Percentiles rank a stretch among this genome's conserved stretches.
Conservation (phyloP, 2,888 invertebrate species). For the Melanostoma scalare region DNA sequence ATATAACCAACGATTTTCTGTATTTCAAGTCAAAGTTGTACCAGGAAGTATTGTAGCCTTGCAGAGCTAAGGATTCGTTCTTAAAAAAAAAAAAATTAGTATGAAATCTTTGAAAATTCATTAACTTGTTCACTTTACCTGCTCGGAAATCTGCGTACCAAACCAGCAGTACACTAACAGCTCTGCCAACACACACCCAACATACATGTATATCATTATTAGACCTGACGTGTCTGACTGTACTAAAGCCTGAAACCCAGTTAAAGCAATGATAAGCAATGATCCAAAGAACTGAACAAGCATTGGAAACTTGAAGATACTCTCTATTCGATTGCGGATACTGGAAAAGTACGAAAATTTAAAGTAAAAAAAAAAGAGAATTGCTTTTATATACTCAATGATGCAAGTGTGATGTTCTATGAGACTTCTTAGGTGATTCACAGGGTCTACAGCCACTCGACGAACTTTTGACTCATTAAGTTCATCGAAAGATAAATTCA, state of each 20-base stretch:
- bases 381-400: constrained; percentile 11
- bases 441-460: constrained; percentile 35
- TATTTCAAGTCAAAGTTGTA: constrained; percentile 74
- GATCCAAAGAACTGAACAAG: constrained; percentile 77
- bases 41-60: constrained; percentile 76
- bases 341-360: constrained; percentile 51
- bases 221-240: constrained; percentile 71
- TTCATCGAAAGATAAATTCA: constrained; percentile 76
- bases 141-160: constrained; percentile 76
- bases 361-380: not conserved
- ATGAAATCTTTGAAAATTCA: not conserved
- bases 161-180: constrained; percentile 78
- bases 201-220: constrained; percentile 75
- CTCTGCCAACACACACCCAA: constrained; percentile 75
- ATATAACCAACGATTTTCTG: constrained; percentile 74
- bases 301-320: constrained; percentile 75
- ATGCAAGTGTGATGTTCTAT: constrained; percentile 33
- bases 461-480: constrained; percentile 28
- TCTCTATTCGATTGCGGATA: constrained; percentile 75
- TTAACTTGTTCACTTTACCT: constrained; percentile 59
- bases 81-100: constrained; percentile 34
- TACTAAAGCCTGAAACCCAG: constrained; percentile 76
- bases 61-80: constrained; percentile 76
- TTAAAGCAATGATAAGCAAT: constrained; percentile 76
- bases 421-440: constrained; percentile 17